Evolutionary conservation across 2,888 invertebrate genomes (phyloP), one percentile per base, ranked within the genome.

Genomic region (Byasa hedistus): DNA sequence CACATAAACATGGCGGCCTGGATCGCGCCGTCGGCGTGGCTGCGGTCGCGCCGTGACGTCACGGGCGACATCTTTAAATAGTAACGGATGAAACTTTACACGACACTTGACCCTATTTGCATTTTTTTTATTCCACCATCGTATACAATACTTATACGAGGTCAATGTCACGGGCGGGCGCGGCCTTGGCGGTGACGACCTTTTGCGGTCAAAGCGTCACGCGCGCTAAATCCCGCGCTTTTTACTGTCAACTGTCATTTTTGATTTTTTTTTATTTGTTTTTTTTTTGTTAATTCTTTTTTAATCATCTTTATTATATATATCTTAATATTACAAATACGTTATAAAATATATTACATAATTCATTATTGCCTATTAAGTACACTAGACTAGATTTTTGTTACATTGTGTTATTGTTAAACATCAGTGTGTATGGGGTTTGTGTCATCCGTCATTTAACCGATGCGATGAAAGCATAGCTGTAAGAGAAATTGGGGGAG

Each of bases 231-330:
- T 52, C 60, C 57, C 60, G 57, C 64, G 57, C 56, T 64, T 67
- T 63, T 52, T 24, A 64, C 69, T 70, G 73, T 67, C 68, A 75
- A 70, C 70, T 73, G 73, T 69, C 68, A 66, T 73, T 73, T 76
- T 77, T 71, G 72, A 71, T 72, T 64, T 68, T 74, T 71, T 77
- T 76, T 69, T 76, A n/a, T 73, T 71, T 75, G 70, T 71, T 75
- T 70, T 74, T 73, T 74, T 74, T 76, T 76, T 79, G 77, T 74
- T 76, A 76, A 79, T 72, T 73, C 75, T 69, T 73, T 84, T 88
- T 88, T 87, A 83, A 81, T 87, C 88, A 89, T 92, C 92, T 92
- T 89, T 92, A 92, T 92, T n/a, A n/a, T 92, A 86, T 69, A 88
- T 90, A 90, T 83, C 92, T 92, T 91, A 89, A 78, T 76, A 81